phyloP scores from a whole-genome alignment of 2,113 vertebrate species.

The Campylomormyrus numenius region DNA sequence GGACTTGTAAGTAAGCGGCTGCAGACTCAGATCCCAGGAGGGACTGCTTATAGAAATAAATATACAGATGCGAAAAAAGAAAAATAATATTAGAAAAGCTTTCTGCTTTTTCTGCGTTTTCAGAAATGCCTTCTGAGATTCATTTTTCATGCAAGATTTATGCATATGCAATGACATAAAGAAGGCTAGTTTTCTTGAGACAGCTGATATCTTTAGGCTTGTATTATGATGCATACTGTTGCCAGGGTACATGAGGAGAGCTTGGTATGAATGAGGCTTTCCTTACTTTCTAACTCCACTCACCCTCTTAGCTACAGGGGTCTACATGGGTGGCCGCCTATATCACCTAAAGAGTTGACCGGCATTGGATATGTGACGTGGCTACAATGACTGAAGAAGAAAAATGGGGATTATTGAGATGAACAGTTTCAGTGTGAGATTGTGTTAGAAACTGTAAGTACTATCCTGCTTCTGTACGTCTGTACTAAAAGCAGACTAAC shows the following conservation, averaged over 20 bases:
- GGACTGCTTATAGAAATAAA: not conserved
- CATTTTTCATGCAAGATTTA: not conserved
- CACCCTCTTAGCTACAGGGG: not conserved
- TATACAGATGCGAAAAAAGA: not conserved
- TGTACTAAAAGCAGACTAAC: not conserved
- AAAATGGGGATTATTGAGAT: not conserved
- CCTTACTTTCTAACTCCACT: not conserved
- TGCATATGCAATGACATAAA: not conserved
- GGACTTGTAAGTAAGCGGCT: not conserved
- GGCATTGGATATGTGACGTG: not conserved
- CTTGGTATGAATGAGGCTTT: not conserved
- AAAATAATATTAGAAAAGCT: not conserved
- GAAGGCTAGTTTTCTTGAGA: not conserved
- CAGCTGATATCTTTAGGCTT: not conserved
- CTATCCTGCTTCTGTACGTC: not conserved
- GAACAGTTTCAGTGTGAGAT: not conserved
- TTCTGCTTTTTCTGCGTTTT: not conserved
- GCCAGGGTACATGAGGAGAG: not conserved
- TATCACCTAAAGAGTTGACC: not conserved
- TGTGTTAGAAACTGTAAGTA: not conserved
- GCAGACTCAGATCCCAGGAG: constrained; percentile 6
- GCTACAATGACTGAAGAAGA: not conserved
- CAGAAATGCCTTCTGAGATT: not conserved
- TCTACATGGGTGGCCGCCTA: not conserved
- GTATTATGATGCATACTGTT: not conserved